phyloP scores from a whole-genome alignment of 2,888 invertebrate species.

The Drosophila pullipes region DNA sequence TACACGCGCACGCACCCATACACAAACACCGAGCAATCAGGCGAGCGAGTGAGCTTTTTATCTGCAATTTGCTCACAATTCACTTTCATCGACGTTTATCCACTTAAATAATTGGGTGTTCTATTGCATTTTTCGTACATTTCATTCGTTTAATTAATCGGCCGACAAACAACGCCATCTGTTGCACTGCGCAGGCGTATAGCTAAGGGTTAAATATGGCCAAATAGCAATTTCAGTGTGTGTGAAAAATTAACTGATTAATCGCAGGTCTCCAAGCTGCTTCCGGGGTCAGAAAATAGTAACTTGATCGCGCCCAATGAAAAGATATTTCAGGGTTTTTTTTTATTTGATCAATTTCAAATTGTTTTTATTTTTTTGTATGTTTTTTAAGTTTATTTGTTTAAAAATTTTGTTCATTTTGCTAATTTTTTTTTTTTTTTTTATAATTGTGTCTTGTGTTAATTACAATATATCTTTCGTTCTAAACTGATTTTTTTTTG shows the following conservation, averaged over 20 bases:
- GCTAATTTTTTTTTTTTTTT: slow-evolving; percentile 71
- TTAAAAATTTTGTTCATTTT: slow-evolving; percentile 81
- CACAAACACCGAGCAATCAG: background rate
- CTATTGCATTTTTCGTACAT: slow-evolving; percentile 46
- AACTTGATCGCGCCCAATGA: slow-evolving; percentile 1
- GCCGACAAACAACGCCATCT: slow-evolving; percentile 25
- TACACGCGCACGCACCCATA: background rate
- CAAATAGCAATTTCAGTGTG: slow-evolving; percentile 3
- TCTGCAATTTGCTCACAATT: slow-evolving; percentile 54
- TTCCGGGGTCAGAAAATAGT: slow-evolving; percentile 3
- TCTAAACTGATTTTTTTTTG: slow-evolving; percentile 67
- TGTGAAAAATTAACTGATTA: slow-evolving; percentile 24
- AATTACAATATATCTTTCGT: slow-evolving; percentile 77
- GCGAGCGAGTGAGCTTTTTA: slow-evolving; percentile 4
- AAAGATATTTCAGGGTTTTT: slow-evolving; percentile 24
- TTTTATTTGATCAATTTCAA: slow-evolving; percentile 72
- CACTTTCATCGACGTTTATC: slow-evolving; percentile 71
- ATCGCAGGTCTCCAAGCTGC: slow-evolving; percentile 15
- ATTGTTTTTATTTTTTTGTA: slow-evolving; percentile 48
- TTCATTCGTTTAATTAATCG: slow-evolving; percentile 61
- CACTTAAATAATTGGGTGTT: slow-evolving; percentile 68
- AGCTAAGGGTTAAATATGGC: slow-evolving; percentile 35
- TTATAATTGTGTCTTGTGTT: slow-evolving; percentile 74
- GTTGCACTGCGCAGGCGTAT: slow-evolving; percentile 42
- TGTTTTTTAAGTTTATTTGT: slow-evolving; percentile 78